phyloP scores from a whole-genome alignment of 2,888 invertebrate species.

The Bugula neritina region DNA sequence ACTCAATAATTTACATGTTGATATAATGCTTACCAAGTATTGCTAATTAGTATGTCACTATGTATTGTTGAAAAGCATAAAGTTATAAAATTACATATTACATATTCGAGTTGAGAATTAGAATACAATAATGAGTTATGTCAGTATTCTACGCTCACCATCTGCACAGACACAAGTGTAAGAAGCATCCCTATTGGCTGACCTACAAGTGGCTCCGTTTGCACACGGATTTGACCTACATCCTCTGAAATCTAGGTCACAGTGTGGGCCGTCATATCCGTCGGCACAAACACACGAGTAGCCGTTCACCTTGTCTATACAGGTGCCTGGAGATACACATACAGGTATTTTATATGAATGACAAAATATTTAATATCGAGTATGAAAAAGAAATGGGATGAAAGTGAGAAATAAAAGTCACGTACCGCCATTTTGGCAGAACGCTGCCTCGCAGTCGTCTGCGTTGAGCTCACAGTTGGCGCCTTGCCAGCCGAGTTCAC shows the following conservation, averaged over 20 bases:
- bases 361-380: no score
- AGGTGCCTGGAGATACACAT: neutral
- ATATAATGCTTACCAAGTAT: no score
- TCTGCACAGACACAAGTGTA: neutral
- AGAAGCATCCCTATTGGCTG: neutral
- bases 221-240: constrained; percentile 8
- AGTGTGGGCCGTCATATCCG: neutral
- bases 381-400: no score
- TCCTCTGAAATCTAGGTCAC: constrained; percentile 1
- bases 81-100: no score
- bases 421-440: neutral
- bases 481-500: neutral
- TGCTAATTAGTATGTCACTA: no score
- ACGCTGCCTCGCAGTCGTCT: neutral
- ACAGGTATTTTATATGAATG: no score
- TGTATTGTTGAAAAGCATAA: no score
- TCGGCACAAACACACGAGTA: neutral
- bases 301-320: neutral
- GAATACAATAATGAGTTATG: no score
- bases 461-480: neutral
- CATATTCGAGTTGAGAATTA: no score
- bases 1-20: no score
- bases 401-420: no score
- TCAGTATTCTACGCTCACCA: no score
- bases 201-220: neutral